These are phyloP conservation scores for Drosophila kanapiae DNA, from an alignment of 1,140 invertebrate genomes.

Conservation along the genomic window DNA sequence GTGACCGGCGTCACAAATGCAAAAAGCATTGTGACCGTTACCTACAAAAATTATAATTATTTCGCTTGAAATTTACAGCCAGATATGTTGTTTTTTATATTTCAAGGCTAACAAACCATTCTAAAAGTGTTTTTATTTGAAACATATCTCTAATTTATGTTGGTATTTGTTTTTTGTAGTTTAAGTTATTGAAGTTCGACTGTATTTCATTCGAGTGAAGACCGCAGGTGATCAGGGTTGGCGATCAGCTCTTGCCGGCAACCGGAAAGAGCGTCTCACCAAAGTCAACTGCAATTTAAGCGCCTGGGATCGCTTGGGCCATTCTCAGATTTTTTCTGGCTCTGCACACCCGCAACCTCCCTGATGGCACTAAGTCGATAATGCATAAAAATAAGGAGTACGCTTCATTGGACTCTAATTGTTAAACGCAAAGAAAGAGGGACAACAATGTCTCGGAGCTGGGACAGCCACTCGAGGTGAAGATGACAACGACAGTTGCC, in stretches of 20 bases:
- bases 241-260: conserved; percentile 52
- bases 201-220: neutral
- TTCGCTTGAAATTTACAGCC: too few relatives aligned
- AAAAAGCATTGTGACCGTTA: neutral
- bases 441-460: conserved; percentile 25
- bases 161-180: too few relatives aligned
- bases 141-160: neutral
- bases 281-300: conserved; percentile 66
- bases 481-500: conserved; percentile 42
- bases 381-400: conserved; percentile 82
- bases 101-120: too few relatives aligned
- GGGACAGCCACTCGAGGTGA: conserved; percentile 30
- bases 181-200: neutral
- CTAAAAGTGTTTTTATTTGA: neutral
- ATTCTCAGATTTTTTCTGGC: conserved; percentile 20
- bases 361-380: conserved; percentile 80
- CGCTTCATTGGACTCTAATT: conserved; percentile 83
- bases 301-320: conserved; percentile 41
- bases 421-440: conserved; percentile 70
- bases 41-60: too few relatives aligned
- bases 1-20: neutral
- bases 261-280: conserved; percentile 57
- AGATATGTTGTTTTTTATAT: too few relatives aligned
- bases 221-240: conserved; percentile 68
- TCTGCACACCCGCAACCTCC: conserved; percentile 38